Evolutionary conservation across 1,140 invertebrate species (phyloP).

Genomic region (Zaprionus taronus): DNA sequence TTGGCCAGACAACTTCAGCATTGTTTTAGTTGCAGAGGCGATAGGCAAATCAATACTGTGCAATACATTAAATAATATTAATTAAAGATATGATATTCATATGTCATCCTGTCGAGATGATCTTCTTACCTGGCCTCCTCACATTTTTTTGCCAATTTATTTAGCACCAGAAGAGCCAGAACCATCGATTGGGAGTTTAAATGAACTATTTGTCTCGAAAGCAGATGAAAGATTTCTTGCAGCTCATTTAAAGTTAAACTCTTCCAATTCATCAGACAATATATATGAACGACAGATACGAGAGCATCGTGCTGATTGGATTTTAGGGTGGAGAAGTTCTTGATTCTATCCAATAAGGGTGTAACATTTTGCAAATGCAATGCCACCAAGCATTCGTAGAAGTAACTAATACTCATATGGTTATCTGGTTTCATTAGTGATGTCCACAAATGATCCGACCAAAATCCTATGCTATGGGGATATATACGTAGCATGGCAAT

Average conservation of each 20-base stretch:
- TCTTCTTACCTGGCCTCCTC: conserved; percentile 5
- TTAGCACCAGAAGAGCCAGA: conserved; percentile 1
- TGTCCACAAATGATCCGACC: conserved; percentile 78
- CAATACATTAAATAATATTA: neutral
- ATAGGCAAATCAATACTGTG: neutral
- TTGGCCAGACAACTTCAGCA: neutral
- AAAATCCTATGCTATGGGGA: neutral
- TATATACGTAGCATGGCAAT: conserved; percentile 74
- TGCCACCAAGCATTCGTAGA: conserved; percentile 87
- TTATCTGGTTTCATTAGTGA: conserved; percentile 86
- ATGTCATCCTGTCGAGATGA: too few relatives aligned
- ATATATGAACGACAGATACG: conserved; percentile 57
- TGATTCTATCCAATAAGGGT: conserved; percentile 42
- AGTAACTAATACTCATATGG: conserved; percentile 87
- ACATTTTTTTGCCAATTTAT: neutral
- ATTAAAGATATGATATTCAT: neutral
- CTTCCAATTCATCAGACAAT: conserved; percentile 35
- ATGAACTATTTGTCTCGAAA: neutral
- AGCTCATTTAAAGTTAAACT: neutral
- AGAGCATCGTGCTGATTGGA: conserved; percentile 63
- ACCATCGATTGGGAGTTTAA: neutral
- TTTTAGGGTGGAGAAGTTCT: conserved; percentile 24
- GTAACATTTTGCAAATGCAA: conserved; percentile 25
- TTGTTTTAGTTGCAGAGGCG: neutral
- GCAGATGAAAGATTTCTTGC: neutral